A percentile compares a stretch with the other conserved stretches of the same genome.
phyloP scores from a whole-genome alignment of 2,797 vertebrate species.

The Craterocephalus amniculus region DNA sequence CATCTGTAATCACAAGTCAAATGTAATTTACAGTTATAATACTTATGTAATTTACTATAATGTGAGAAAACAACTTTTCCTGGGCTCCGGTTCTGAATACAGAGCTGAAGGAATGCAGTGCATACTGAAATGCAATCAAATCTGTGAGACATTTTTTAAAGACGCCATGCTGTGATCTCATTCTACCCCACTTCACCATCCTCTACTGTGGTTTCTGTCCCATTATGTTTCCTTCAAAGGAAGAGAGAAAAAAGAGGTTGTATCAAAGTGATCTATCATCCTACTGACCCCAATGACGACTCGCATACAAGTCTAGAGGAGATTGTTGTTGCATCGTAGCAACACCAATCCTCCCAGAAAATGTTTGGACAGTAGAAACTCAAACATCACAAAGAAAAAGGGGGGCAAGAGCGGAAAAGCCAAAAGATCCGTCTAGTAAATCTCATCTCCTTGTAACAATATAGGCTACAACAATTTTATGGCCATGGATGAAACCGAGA shows the following conservation, averaged over 20 bases:
- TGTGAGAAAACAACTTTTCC: constrained; percentile 16
- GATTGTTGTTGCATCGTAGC: constrained; percentile 56
- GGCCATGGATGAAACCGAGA: constrained; percentile 52
- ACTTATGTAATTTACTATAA: constrained; percentile 19
- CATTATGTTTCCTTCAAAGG: constrained; percentile 55
- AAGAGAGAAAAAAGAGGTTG: constrained; percentile 26
- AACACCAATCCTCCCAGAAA: constrained; percentile 55
- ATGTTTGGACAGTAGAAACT: constrained; percentile 51
- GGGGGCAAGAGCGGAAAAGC: constrained; percentile 21
- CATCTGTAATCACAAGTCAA: constrained; percentile 17
- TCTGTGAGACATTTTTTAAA: constrained; percentile 65
- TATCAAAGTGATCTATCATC: constrained; percentile 60
- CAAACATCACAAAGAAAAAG: constrained; percentile 46
- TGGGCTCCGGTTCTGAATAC: constrained; percentile 35
- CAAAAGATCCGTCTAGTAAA: constrained; percentile 65
- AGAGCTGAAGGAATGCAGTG: constrained; percentile 56
- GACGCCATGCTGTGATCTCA: constrained; percentile 71
- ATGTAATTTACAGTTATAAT: constrained; percentile 3
- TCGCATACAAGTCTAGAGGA: constrained; percentile 47
- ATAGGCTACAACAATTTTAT: constrained; percentile 52
- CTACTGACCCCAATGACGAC: constrained; percentile 48
- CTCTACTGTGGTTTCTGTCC: constrained; percentile 59
- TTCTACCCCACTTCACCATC: constrained; percentile 61
- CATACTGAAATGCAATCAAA: constrained; percentile 77
- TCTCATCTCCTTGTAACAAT: constrained; percentile 53